Conservation (phyloP, 2,888 invertebrate genomes). For the Aphidius colemani region DNA sequence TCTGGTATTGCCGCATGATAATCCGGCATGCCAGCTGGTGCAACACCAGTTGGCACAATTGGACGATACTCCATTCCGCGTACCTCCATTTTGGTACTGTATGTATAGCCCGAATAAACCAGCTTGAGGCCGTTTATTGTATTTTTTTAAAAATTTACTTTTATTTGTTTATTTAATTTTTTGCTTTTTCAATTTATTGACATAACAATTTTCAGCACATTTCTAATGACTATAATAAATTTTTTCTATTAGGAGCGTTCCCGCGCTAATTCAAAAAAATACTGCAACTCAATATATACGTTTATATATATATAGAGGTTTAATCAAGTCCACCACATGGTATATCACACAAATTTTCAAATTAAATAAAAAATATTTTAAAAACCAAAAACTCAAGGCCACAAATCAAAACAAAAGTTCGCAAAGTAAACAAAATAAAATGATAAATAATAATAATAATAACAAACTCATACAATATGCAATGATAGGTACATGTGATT, state of each 20-base stretch:
- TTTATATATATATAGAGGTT: no score
- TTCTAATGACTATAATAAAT: neutral
- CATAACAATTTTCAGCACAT: neutral
- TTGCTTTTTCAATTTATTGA: neutral
- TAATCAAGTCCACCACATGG: conserved; percentile 17
- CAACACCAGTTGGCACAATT: conserved; percentile 59
- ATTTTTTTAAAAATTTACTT: neutral
- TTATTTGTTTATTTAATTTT: conserved; percentile 4
- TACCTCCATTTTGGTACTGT: conserved; percentile 62
- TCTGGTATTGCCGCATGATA: conserved; percentile 59
- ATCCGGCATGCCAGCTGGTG: conserved; percentile 52
- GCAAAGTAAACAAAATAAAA: conserved; percentile 3
- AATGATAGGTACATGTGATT: no score
- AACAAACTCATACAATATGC: no score
- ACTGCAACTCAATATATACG: conserved; percentile 14
- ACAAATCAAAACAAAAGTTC: conserved; percentile 14
- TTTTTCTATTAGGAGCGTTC: neutral
- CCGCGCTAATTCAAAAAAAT: conserved; percentile 15
- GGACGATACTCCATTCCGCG: conserved; percentile 66
- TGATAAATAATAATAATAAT: conserved; percentile 13
- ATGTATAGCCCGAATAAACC: conserved; percentile 50
- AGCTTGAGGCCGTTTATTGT: conserved; percentile 50
- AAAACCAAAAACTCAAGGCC: conserved; percentile 11
- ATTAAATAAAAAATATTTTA: conserved; percentile 8
- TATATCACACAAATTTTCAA: conserved; percentile 6